phyloP scores from a whole-genome alignment of 2,113 vertebrate genomes.

The Bungarus multicinctus region DNA sequence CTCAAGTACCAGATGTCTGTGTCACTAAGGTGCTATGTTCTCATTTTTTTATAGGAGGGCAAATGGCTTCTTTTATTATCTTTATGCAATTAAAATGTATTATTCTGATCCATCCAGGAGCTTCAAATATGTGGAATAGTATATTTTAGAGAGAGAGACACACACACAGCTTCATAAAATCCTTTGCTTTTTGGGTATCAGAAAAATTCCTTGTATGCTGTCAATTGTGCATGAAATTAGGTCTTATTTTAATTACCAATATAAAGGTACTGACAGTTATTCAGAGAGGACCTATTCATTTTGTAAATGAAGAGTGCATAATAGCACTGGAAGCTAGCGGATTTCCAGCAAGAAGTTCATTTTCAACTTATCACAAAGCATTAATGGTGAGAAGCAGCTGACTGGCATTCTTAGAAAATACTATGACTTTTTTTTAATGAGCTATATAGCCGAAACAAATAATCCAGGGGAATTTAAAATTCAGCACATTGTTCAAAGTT shows the following conservation, averaged over 20 bases:
- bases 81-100: slow-evolving; percentile 75
- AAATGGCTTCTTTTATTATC: slow-evolving; percentile 76
- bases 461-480: slow-evolving; percentile 2
- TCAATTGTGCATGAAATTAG: slow-evolving; percentile 74
- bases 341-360: slow-evolving; percentile 59
- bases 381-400: slow-evolving; percentile 13
- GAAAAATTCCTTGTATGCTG: slow-evolving; percentile 64
- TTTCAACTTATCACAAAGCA: slow-evolving; percentile 41
- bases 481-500: background rate
- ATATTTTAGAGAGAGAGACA: slow-evolving; percentile 19
- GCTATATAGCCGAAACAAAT: background rate
- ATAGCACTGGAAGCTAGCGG: slow-evolving; percentile 41
- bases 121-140: slow-evolving; percentile 43
- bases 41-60: slow-evolving; percentile 71
- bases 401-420: background rate
- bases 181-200: slow-evolving; percentile 60
- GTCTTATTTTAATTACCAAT: slow-evolving; percentile 64
- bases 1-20: slow-evolving; percentile 77
- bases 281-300: slow-evolving; percentile 54
- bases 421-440: background rate
- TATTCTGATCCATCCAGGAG: slow-evolving; percentile 67
- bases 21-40: slow-evolving; percentile 77
- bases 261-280: slow-evolving; percentile 58
- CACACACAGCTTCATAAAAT: slow-evolving; percentile 64
- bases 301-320: slow-evolving; percentile 64